These are phyloP conservation scores for Carcina quercana DNA, from an alignment of 2,888 invertebrate species.

Conservation along the genomic window DNA sequence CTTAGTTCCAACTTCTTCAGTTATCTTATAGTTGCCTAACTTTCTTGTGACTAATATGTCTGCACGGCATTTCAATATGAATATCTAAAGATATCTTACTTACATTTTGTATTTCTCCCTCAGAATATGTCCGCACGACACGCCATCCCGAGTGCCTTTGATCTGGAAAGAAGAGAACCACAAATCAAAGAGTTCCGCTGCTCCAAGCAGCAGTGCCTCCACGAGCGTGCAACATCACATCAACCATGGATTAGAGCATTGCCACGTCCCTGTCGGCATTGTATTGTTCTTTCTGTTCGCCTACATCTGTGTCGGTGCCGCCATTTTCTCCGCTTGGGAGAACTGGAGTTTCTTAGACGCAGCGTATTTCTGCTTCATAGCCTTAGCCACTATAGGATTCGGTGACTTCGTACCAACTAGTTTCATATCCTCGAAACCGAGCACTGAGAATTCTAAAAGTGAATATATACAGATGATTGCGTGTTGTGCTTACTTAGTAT, in stretches of 20 bases:
- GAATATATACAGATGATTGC: slow-evolving; percentile 84
- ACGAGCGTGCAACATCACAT: slow-evolving; percentile 48
- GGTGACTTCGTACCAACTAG: slow-evolving; percentile 83
- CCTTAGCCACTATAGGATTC: slow-evolving; percentile 87
- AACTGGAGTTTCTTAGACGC: slow-evolving; percentile 88
- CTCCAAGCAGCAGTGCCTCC: slow-evolving; percentile 51
- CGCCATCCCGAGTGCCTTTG: slow-evolving; percentile 84
- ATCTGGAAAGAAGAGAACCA: slow-evolving; percentile 75
- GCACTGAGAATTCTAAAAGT: slow-evolving; percentile 52
- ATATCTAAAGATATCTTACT: too few relatives aligned
- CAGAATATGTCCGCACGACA: slow-evolving; percentile 78
- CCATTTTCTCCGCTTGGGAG: slow-evolving; percentile 85
- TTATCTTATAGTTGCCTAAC: too few relatives aligned
- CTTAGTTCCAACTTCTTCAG: too few relatives aligned
- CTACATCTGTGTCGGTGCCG: slow-evolving; percentile 85
- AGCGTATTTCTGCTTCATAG: slow-evolving; percentile 89
- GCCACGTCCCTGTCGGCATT: slow-evolving; percentile 58
- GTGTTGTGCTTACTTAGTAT: slow-evolving; percentile 85
- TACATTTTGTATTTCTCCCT: too few relatives aligned
- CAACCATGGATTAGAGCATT: slow-evolving; percentile 49
- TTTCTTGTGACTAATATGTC: too few relatives aligned
- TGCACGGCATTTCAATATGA: too few relatives aligned
- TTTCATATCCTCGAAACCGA: slow-evolving; percentile 59
- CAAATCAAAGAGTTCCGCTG: slow-evolving; percentile 49
- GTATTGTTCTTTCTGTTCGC: slow-evolving; percentile 81